These are phyloP conservation scores for Taphrorychus bicolor DNA, from an alignment of 2,888 invertebrate species.

Conservation along the genomic window DNA sequence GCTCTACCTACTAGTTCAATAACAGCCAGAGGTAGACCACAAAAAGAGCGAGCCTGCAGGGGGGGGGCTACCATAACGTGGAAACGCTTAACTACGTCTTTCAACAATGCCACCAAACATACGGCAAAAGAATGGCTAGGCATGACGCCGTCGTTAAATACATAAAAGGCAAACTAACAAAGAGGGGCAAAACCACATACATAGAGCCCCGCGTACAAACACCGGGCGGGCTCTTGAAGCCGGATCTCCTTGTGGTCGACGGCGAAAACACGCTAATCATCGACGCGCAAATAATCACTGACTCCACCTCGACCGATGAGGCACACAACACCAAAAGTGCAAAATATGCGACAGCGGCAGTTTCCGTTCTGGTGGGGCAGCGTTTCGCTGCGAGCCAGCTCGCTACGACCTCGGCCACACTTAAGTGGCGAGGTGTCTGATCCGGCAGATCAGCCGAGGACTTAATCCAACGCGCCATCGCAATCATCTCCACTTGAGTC, in stretches of 20 bases:
- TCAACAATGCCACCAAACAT: neutral
- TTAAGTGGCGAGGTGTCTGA: neutral
- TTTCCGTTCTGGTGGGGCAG: neutral
- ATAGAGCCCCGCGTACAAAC: neutral
- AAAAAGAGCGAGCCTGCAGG: conserved; percentile 20
- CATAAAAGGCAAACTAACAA: neutral
- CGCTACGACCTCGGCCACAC: neutral
- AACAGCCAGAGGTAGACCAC: conserved; percentile 14
- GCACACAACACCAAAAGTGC: neutral
- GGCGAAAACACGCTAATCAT: conserved; percentile 49
- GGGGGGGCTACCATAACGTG: conserved; percentile 20
- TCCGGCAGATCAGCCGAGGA: neutral
- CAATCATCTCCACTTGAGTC: too few relatives aligned
- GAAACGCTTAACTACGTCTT: conserved; percentile 12
- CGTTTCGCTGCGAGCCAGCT: neutral
- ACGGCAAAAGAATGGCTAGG: neutral
- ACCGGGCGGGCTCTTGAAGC: neutral
- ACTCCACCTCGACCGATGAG: neutral
- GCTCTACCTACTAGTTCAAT: conserved; percentile 22
- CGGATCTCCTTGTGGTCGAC: neutral
- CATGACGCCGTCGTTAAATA: neutral
- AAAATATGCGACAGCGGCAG: neutral
- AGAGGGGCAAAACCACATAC: neutral
- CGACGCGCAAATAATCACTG: conserved; percentile 6
- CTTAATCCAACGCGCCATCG: neutral